Evolutionary conservation across 2,888 invertebrate species (phyloP).

Genomic region (Tetramorium bicarinatum): DNA sequence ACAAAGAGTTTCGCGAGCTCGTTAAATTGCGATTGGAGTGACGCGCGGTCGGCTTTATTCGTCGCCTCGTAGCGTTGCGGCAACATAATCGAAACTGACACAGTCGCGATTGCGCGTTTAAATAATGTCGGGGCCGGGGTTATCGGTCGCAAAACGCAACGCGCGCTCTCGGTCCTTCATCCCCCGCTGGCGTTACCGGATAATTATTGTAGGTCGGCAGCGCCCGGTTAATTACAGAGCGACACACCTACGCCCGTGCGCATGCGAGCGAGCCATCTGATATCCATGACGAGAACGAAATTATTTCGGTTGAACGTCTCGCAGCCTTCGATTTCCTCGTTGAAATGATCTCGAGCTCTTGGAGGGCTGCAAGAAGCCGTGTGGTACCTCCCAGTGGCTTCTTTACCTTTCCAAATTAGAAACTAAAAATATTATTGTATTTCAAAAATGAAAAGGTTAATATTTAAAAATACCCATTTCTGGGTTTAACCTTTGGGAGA

Average conservation of each 20-base stretch:
- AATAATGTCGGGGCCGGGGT: constrained; percentile 42
- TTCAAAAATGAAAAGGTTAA: not conserved
- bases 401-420: not conserved
- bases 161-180: not conserved
- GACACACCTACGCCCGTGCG: constrained; percentile 47
- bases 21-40: constrained; percentile 41
- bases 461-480: too few species aligned
- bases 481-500: not conserved
- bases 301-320: constrained; percentile 7
- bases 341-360: not conserved
- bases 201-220: constrained; percentile 58
- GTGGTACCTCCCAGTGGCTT: not conserved
- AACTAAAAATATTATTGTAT: not conserved
- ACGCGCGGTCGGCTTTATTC: constrained; percentile 41
- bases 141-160: constrained; percentile 38
- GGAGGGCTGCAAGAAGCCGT: not conserved
- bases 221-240: constrained; percentile 54
- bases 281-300: constrained; percentile 30
- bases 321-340: not conserved
- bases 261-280: constrained; percentile 49
- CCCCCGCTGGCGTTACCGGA: constrained; percentile 21
- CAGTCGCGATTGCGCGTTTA: constrained; percentile 50
- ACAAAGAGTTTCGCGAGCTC: constrained; percentile 36
- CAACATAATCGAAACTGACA: constrained; percentile 44
- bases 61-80: constrained; percentile 3